phyloP scores from a whole-genome alignment of 2,113 vertebrate species.

The Acrocephalus arundinaceus region DNA sequence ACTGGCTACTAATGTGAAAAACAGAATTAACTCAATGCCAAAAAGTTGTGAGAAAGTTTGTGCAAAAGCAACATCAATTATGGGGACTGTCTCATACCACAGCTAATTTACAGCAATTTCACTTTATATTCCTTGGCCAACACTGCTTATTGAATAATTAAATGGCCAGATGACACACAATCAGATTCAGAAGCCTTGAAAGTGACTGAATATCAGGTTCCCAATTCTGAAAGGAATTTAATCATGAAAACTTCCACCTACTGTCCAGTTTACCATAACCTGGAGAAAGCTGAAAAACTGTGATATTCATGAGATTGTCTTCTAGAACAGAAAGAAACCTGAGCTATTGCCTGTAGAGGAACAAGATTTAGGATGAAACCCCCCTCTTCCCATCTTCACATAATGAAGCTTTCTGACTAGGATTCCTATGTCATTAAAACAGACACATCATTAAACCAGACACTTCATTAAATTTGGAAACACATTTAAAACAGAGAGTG shows the following conservation, averaged over 20 bases:
- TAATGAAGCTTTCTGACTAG: not conserved
- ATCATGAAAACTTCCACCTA: not conserved
- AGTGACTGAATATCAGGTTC: constrained; percentile 10
- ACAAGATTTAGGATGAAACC: not conserved
- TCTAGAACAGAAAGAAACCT: constrained; percentile 5
- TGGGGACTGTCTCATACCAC: not conserved
- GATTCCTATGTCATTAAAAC: not conserved
- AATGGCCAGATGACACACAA: not conserved
- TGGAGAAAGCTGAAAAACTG: constrained; percentile 6
- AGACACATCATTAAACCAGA: not conserved
- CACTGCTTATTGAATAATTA: constrained; percentile 34
- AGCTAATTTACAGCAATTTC: not conserved
- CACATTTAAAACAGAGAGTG: not conserved
- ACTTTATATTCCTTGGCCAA: not conserved
- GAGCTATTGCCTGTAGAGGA: not conserved
- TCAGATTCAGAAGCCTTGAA: not conserved
- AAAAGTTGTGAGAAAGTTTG: not conserved
- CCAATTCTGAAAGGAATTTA: constrained; percentile 14
- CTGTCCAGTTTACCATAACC: not conserved
- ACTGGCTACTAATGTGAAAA: not conserved
- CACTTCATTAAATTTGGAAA: not conserved
- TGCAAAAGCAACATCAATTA: not conserved
- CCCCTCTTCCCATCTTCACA: not conserved
- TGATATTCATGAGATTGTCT: not conserved
- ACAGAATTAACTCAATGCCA: not conserved